A percentile compares a stretch with the other conserved stretches of the same genome.
Evolutionary conservation across 2,888 invertebrate species (phyloP).

Genomic region (Orchesella flavescens): DNA sequence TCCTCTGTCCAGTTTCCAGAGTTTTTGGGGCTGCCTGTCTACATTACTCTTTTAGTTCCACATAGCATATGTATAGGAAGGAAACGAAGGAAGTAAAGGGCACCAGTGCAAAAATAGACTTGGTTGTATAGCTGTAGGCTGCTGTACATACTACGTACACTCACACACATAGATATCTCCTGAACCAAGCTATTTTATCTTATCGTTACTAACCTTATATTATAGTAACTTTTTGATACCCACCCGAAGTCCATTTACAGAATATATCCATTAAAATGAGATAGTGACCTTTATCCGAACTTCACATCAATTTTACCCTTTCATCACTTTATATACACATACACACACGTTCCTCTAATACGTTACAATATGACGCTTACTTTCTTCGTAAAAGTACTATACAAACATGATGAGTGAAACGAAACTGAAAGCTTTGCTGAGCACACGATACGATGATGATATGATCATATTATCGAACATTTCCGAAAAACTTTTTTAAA

Average conservation of each 20-base stretch:
- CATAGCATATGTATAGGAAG: neutral
- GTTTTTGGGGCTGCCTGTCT: neutral
- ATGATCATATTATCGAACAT: neutral
- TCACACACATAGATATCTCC: neutral
- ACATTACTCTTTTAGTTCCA: slow-evolving; percentile 1
- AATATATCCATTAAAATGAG: slow-evolving; percentile 62
- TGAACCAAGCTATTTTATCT: neutral
- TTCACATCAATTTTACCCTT: slow-evolving; percentile 61
- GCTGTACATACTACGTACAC: slow-evolving; percentile 1
- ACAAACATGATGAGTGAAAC: no score
- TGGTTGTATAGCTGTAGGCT: neutral
- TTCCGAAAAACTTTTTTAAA: slow-evolving; percentile 4
- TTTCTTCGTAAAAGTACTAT: no score
- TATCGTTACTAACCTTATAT: slow-evolving; percentile 13
- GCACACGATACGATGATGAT: neutral
- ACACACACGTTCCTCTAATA: no score
- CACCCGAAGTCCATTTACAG: slow-evolving; percentile 49
- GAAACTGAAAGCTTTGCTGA: neutral
- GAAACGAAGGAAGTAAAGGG: slow-evolving; percentile 30
- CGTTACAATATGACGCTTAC: neutral
- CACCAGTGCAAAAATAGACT: slow-evolving; percentile 61
- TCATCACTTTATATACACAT: slow-evolving; percentile 47
- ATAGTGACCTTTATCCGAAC: slow-evolving; percentile 57
- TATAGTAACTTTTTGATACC: neutral
- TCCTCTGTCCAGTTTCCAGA: slow-evolving; percentile 18